Base-by-base conservation (phyloP, 2,113 vertebrate genomes). In the Acrocephalus kingi region DNA sequence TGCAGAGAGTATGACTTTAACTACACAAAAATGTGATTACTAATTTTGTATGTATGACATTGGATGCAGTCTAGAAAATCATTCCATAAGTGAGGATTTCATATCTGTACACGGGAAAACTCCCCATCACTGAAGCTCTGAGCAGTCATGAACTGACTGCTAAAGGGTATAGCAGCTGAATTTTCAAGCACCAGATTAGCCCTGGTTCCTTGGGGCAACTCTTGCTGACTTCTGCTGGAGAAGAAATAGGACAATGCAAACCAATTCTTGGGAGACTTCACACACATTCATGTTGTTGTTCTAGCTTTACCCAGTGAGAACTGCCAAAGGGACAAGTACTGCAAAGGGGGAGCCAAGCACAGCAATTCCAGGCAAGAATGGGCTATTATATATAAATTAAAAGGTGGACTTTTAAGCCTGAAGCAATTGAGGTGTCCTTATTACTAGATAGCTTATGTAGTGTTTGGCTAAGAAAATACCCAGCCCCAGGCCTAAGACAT, bases 231-330 rank as follows among this genome's bases (percentile, higher is more conserved):
- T 94, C 41, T 68, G 11, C 59, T 76, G 58, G 18, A 88, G 58
- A 24, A 61, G 58, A 69, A 92, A 51, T 10, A 69, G 15, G 7
- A 15, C 23, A 56, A 19, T 10, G 7, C 8, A 14, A 54, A 61
- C 13, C 8, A 84, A 15, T 56, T 68, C 45, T 84, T 67, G 31
- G 37, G 81, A 59, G 52, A 59, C 27, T 51, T 59, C 45, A 59
- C 24, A 22, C 4, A 24, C 0, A 1, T 12, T 83, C 10, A 3
- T 12, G 48, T n/a, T 43, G 15, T 37, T 2, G 2, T n/a, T 90
- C 48, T 63, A 43, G 27, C 22, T 92, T 90, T 84, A 55, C 9
- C 6, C 4, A 46, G 24, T 39, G 30, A 79, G 81, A 71, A 49
- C 9, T 43, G 39, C 7, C 48, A 75, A 21, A n/a, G 28, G 17